Percentiles rank a stretch among this genome's conserved stretches.
phyloP scores from a whole-genome alignment of 92 coral and sea anemone genomes.

The Porites cylindrica region DNA sequence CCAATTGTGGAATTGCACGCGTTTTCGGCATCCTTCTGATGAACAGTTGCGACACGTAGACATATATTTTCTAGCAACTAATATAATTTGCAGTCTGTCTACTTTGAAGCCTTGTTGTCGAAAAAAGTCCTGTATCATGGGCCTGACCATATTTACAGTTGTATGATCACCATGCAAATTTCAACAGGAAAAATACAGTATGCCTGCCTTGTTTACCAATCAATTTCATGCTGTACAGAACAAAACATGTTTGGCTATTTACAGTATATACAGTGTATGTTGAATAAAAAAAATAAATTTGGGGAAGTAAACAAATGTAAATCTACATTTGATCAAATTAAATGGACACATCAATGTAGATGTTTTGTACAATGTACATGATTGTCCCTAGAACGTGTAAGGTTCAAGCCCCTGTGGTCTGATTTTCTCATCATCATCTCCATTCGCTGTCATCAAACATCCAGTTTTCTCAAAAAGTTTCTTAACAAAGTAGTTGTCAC shows the following conservation, averaged over 20 bases:
- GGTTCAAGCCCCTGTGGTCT: constrained; percentile 49
- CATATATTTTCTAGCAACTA: no score
- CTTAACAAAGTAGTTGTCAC: constrained; percentile 11
- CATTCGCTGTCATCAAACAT: constrained; percentile 12
- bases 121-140: no score
- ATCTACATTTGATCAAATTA: constrained; percentile 38
- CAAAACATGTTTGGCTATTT: not conserved
- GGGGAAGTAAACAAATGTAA: constrained; percentile 20
- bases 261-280: constrained; percentile 16
- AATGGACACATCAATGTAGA: no score
- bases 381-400: constrained; percentile 23
- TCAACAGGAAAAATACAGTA: constrained; percentile 14
- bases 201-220: constrained; percentile 2
- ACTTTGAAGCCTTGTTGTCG: no score
- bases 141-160: not conserved
- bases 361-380: not conserved
- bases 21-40: no score
- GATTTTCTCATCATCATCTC: constrained; percentile 17
- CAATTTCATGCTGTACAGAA: constrained; percentile 24
- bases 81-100: no score
- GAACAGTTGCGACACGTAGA: no score
- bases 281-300: not conserved
- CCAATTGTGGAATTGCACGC: no score
- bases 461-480: constrained; percentile 21
- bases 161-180: constrained; percentile 50